Conservation (phyloP, 2,888 invertebrate species). For the Tetranychus piercei region DNA sequence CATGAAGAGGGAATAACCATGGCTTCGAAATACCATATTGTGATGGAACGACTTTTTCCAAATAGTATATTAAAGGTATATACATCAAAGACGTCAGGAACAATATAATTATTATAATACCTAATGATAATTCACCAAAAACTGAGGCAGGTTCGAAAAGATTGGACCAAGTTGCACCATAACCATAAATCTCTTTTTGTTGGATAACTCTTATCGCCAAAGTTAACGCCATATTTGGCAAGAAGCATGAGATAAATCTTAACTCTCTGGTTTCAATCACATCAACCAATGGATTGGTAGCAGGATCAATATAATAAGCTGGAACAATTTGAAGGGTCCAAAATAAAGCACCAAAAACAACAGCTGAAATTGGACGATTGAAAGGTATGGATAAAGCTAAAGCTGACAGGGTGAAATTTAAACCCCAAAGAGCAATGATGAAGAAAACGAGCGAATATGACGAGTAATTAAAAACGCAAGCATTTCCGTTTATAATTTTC, state of each 20-base stretch:
- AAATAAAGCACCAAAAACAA: not conserved
- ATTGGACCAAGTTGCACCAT: not conserved
- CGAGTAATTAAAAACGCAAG: not conserved
- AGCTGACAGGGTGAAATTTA: not conserved
- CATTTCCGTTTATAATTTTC: not conserved
- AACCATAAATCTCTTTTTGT: not conserved
- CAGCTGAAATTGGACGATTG: conserved; percentile 6
- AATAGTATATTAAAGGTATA: conserved; percentile 55
- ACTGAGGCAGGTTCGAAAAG: conserved; percentile 17
- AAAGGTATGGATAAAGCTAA: not conserved
- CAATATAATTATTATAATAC: conserved; percentile 47
- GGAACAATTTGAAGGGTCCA: not conserved
- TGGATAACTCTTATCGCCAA: conserved; percentile 3
- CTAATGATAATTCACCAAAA: conserved; percentile 28
- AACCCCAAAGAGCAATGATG: not conserved
- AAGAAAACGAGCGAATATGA: not conserved
- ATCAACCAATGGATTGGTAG: not conserved
- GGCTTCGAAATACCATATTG: conserved; percentile 63
- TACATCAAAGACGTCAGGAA: conserved; percentile 50
- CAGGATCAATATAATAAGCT: not conserved
- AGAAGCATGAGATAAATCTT: not conserved
- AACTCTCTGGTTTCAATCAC: not conserved
- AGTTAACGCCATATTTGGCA: not conserved
- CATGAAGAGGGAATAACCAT: conserved; percentile 56
- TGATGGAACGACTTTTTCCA: conserved; percentile 70